Evolutionary conservation across 1,140 invertebrate genomes (phyloP).

Genomic region (Papilio aristodemus): DNA sequence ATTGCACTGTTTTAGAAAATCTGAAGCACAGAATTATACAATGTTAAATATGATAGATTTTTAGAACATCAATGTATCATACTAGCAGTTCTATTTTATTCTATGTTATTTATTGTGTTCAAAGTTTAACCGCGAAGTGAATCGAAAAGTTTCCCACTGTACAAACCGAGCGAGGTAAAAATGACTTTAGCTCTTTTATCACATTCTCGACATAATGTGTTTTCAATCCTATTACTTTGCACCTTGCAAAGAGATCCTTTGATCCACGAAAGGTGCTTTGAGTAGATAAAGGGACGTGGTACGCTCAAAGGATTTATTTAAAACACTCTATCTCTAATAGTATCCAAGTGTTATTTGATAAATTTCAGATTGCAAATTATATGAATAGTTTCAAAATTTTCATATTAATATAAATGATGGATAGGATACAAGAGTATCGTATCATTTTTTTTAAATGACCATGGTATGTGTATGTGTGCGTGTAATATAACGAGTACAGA

Average conservation of each 20-base stretch:
- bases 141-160: neutral
- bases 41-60: too few species aligned
- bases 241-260: slow-evolving; percentile 14
- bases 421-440: too few species aligned
- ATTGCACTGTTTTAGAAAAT: too few species aligned
- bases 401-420: neutral
- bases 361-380: neutral
- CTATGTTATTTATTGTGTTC: neutral
- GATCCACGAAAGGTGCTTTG: slow-evolving; percentile 17
- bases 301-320: slow-evolving; percentile 17
- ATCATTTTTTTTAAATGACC: too few species aligned
- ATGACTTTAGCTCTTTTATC: slow-evolving; percentile 18
- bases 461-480: too few species aligned
- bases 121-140: neutral
- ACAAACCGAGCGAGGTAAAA: neutral
- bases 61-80: too few species aligned
- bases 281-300: slow-evolving; percentile 6
- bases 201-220: slow-evolving; percentile 12
- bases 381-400: neutral
- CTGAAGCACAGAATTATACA: too few species aligned
- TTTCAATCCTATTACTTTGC: slow-evolving; percentile 19
- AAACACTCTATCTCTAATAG: slow-evolving; percentile 11
- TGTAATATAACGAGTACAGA: too few species aligned
- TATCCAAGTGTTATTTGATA: neutral
- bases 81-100: neutral